These are phyloP conservation scores for Scaptomyza pallida DNA, from an alignment of 1,140 invertebrate genomes.

Conservation along the genomic window DNA sequence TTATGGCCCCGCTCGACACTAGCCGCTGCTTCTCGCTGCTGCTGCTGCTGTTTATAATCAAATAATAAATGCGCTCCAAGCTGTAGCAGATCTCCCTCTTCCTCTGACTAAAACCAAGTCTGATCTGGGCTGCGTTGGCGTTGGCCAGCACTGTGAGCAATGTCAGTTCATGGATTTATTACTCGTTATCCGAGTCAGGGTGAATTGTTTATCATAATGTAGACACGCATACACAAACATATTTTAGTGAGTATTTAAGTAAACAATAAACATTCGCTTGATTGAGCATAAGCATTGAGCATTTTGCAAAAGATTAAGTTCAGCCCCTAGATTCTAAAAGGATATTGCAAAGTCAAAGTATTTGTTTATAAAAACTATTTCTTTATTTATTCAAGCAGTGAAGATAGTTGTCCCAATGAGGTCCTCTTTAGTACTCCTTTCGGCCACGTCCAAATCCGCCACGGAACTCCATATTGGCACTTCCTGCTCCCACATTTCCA, in stretches of 20 bases:
- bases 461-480: constrained; percentile 9
- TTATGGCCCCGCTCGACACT: constrained; percentile 79
- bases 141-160: constrained; percentile 14
- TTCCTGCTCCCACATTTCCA: constrained; percentile 7
- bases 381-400: neutral
- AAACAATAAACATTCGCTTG: constrained; percentile 51
- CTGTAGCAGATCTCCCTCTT: constrained; percentile 34
- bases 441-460: constrained; percentile 16
- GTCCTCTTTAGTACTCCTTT: neutral
- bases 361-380: too few species aligned
- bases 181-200: constrained; percentile 53
- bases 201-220: constrained; percentile 74
- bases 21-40: constrained; percentile 39
- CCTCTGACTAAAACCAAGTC: constrained; percentile 7
- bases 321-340: too few species aligned
- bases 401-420: too few species aligned
- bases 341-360: too few species aligned
- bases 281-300: constrained; percentile 15
- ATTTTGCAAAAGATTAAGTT: constrained; percentile 1
- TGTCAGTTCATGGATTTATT: constrained; percentile 61
- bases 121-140: constrained; percentile 53
- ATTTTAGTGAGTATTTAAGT: constrained; percentile 72
- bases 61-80: constrained; percentile 77
- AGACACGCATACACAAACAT: constrained; percentile 67
- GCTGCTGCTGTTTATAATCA: constrained; percentile 74